Base-by-base conservation (phyloP, 2,797 vertebrate species). In the Falco columbarius region DNA sequence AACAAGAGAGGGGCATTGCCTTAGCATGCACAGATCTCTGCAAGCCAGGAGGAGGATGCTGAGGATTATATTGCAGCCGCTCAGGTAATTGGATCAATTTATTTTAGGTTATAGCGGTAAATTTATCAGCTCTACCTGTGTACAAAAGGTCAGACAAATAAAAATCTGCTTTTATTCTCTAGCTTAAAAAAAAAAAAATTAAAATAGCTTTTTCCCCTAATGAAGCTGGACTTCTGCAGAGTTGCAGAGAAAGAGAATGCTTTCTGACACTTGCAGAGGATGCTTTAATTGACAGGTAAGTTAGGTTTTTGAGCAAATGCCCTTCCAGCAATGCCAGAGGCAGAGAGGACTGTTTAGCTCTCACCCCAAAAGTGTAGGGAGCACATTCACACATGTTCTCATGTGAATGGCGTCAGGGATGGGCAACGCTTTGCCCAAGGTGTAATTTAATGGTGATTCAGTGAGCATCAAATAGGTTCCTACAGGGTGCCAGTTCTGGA, bases 401-500 rank as follows among this genome's bases (percentile, higher is more conserved):
- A 1, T 26, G 22, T 2, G 63, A 54, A 8, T 0, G 1, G 32
- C 42, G 59, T 38, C 55, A 36, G 47, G 26, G 29, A 32, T 4
- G 10, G 49, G 49, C 10, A 46, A 16, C 0, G 9, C 12, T 17
- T 47, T 15, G 66, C 52, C 46, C 62, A 21, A 14, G 68, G 2
- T 19, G 38, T 7, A 6, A 1, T 36, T 36, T 20, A 5, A 61
- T 46, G 81, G 32, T 6, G 29, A 85, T 10, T 24, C 68, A 12
- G 15, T 3, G 29, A 47, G 21, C 8, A 23, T 19, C 54, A 26
- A 47, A 14, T 2, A 44, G 34, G 40, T 6, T 61, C 13, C 24
- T 34, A 3, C 2, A 10, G 8, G 22, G 21, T 23, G 21, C 14
- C 26, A 8, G 26, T 16, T 16, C 34, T 0, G 4, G 46, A 40